Evolutionary conservation across 2,888 invertebrate genomes (phyloP).

Genomic region (Mesoligia furuncula): DNA sequence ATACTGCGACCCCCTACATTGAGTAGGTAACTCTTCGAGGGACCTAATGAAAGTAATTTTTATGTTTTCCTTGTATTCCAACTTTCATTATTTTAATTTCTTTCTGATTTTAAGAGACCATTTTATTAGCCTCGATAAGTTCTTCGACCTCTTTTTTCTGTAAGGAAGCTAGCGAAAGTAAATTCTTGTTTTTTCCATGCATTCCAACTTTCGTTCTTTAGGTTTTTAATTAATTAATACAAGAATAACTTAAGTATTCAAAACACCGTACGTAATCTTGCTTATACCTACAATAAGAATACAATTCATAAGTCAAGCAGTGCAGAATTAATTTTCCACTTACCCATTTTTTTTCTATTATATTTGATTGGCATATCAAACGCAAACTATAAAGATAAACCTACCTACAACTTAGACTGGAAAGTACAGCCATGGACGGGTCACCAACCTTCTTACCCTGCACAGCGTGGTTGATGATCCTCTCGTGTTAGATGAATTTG

Average conservation of each 20-base stretch:
- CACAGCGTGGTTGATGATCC: not conserved
- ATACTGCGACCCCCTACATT: slow-evolving; percentile 62
- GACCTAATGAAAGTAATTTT: slow-evolving; percentile 75
- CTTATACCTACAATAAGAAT: slow-evolving; percentile 7
- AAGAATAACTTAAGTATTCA: slow-evolving; percentile 46
- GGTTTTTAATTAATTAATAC: slow-evolving; percentile 33
- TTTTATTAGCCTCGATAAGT: slow-evolving; percentile 41
- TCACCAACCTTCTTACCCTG: not conserved
- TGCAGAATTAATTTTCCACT: not conserved
- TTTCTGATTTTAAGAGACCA: slow-evolving; percentile 11
- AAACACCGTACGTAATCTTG: slow-evolving; percentile 17
- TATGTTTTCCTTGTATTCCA: slow-evolving; percentile 57
- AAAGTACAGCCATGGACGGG: not conserved
- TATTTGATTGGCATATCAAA: not conserved
- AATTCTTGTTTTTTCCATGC: slow-evolving; percentile 57
- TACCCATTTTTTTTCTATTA: not conserved
- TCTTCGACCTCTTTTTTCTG: slow-evolving; percentile 38
- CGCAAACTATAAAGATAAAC: not conserved
- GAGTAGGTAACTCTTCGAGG: slow-evolving; percentile 66
- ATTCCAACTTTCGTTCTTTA: slow-evolving; percentile 57
- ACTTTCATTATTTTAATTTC: slow-evolving; percentile 60
- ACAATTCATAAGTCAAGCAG: not conserved
- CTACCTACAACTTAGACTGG: not conserved
- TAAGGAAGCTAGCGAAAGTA: slow-evolving; percentile 75
- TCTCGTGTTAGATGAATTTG: not conserved